phyloP scores from a whole-genome alignment of 2,113 vertebrate species.

The Callipepla californica region DNA sequence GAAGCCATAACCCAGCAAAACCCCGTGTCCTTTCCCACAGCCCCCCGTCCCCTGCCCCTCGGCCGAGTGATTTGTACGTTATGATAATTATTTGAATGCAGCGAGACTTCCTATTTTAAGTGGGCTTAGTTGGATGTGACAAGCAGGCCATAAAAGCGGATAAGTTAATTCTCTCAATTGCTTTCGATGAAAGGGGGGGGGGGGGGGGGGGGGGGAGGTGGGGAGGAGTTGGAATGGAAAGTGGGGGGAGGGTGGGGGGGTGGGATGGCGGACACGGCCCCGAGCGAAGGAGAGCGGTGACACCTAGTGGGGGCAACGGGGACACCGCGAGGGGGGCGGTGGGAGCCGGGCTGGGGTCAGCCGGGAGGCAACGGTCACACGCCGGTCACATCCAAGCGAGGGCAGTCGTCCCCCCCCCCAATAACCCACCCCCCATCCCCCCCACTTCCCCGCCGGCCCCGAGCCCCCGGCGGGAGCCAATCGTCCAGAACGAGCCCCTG shows the following conservation, averaged over 20 bases:
- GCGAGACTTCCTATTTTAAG: constrained; percentile 53
- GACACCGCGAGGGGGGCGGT: no score
- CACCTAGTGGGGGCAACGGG: no score
- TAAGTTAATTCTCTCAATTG: constrained; percentile 65
- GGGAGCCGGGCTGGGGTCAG: no score
- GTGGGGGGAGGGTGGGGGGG: no score
- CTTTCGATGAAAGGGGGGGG: constrained; percentile 35
- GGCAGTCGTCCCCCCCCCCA: no score
- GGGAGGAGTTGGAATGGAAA: not conserved
- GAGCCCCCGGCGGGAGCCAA: constrained; percentile 84
- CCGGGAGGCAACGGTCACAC: no score
- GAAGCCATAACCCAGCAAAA: not conserved
- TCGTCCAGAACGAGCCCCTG: constrained; percentile 90
- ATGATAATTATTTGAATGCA: constrained; percentile 52
- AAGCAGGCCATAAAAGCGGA: constrained; percentile 58
- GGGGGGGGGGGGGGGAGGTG: no score
- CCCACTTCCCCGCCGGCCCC: constrained; percentile 46
- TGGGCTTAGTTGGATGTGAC: constrained; percentile 71
- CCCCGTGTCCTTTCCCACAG: rapidly evolving
- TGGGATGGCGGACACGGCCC: not conserved
- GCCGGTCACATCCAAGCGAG: no score
- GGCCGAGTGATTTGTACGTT: constrained; percentile 11
- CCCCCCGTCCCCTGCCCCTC: not conserved
- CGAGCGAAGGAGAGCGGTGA: no score
- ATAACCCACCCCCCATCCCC: no score